Conservation (phyloP, 2,113 vertebrate species). For the Paracanthobrama guichenoti region DNA sequence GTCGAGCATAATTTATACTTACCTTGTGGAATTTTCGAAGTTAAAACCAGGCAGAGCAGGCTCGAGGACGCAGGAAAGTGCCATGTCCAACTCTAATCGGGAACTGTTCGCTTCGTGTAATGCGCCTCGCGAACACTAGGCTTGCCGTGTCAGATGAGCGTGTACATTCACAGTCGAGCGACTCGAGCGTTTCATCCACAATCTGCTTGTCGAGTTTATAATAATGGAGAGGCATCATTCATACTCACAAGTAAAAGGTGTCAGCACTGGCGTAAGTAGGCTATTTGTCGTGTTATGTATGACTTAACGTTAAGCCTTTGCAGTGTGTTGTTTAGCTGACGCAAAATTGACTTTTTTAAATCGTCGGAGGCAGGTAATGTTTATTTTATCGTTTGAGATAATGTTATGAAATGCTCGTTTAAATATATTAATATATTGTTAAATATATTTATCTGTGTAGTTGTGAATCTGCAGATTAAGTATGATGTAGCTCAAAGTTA, state of each 20-base stretch:
- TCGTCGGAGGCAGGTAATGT: background rate
- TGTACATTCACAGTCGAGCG: background rate
- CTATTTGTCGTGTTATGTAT: background rate
- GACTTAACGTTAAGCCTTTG: background rate
- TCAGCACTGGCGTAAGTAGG: constrained; percentile 76
- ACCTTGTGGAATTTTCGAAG: constrained; percentile 71
- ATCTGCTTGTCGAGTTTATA: background rate
- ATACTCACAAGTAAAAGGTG: constrained; percentile 64
- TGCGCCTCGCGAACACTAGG: background rate
- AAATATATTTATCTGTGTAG: background rate
- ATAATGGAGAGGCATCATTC: constrained; percentile 64
- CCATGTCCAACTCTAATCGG: constrained; percentile 57
- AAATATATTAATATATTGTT: too few relatives aligned
- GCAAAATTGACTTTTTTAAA: background rate
- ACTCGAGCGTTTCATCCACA: background rate
- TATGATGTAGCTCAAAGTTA: background rate
- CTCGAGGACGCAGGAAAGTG: constrained; percentile 63
- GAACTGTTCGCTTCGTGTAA: background rate
- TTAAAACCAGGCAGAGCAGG: constrained; percentile 68
- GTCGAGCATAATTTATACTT: background rate
- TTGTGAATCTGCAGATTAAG: background rate
- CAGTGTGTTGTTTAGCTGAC: background rate
- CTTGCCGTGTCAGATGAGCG: background rate
- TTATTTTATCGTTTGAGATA: background rate
- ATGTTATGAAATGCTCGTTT: background rate